Evolutionary conservation across 2,888 invertebrate species (phyloP), one percentile per base, ranked within the genome.

Genomic region (Plebejus anna): DNA sequence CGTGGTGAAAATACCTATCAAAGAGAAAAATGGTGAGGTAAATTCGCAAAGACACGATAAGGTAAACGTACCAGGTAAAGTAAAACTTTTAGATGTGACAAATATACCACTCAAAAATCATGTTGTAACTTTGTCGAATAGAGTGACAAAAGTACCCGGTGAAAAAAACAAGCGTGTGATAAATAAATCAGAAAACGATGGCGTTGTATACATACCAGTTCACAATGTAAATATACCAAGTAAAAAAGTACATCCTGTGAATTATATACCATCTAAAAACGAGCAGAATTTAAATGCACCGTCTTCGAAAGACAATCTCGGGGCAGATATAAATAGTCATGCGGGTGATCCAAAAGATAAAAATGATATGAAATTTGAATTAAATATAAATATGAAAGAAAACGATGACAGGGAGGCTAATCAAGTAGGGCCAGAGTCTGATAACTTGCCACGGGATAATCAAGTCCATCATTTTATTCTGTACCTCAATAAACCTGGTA

Each of bases 401-500:
- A n/a, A 6, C n/a, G n/a, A 59, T 42, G 42, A 22, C n/a, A 22
- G 5, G 57, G 22, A 59, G 13, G 22, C 16, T 55, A 16, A 55
- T 4, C 2, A 59, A 66, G 11, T 28, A 28, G 61, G 9, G 11
- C 4, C 3, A 28, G 61, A 59, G 3, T 3, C 3, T 59, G 22
- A 2, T 59, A 59, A 59, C 7, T 0, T 28, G 9, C 22, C 22
- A 59, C 6, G 2, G 22, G 11, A 11, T 4, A 28, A 32, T 66
- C 28, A 66, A 66, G 61, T 66, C 11, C 61, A 66, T 1, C 61
- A 66, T 13, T 66, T 66, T 66, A 28, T 66, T 28, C 61, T 66
- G 1, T 28, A 28, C 11, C 61, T 66, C 9, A 66, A 66, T 9
- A 32, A 66, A 11, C 61, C 28, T 32, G 1, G 4, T 28, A 11